Conservation (phyloP, 1,140 invertebrate genomes). For the Eupeodes corollae region DNA sequence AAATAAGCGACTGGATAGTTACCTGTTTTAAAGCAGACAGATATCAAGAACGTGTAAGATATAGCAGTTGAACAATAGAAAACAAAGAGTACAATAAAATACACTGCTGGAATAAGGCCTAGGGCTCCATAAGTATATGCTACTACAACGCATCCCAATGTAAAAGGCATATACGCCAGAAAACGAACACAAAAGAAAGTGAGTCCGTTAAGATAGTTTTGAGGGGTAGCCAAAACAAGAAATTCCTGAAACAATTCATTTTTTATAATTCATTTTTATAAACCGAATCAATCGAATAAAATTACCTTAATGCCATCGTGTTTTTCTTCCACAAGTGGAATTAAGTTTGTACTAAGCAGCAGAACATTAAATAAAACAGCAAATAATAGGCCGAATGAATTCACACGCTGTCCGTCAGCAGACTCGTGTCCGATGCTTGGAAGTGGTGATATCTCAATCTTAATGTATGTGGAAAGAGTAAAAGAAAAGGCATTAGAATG, state of each 20-base stretch:
- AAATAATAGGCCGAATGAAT: conserved; percentile 19
- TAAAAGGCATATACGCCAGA: conserved; percentile 14
- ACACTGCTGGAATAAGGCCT: conserved; percentile 2
- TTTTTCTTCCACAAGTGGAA: conserved; percentile 34
- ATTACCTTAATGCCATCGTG: conserved; percentile 25
- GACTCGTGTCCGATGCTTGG: conserved; percentile 16
- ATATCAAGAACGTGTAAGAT: conserved; percentile 31
- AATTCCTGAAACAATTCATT: conserved; percentile 19
- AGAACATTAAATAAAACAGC: conserved; percentile 20
- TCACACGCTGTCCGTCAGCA: conserved; percentile 18
- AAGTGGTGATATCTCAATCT: conserved; percentile 19
- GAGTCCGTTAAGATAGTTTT: conserved; percentile 31
- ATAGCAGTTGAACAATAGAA: conserved; percentile 25
- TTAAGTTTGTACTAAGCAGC: conserved; percentile 25
- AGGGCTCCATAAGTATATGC: conserved; percentile 12
- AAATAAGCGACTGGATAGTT: not conserved
- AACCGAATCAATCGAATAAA: not conserved
- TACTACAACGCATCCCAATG: conserved; percentile 10
- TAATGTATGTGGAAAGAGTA: conserved; percentile 10
- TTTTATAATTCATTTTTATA: not conserved
- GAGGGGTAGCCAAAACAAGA: conserved; percentile 27
- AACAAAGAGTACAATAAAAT: conserved; percentile 18
- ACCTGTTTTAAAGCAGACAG: conserved; percentile 33
- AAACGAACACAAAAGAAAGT: conserved; percentile 29
- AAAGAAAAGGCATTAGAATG: conserved; percentile 1